phyloP scores from a whole-genome alignment of 2,113 vertebrate species.

The Chlorodrepanis virens region DNA sequence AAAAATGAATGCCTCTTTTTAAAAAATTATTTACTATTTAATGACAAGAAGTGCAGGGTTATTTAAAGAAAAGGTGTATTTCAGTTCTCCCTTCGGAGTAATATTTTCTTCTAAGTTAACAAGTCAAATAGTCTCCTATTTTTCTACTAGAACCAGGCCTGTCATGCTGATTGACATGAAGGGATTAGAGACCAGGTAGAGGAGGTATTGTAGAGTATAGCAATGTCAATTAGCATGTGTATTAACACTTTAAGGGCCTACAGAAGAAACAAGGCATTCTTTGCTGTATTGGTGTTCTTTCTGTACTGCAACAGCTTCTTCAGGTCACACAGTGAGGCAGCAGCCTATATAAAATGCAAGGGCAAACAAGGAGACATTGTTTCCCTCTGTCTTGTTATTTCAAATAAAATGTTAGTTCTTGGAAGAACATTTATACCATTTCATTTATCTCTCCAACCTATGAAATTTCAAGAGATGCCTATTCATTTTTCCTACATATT shows the following conservation, averaged over 20 bases:
- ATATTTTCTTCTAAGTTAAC: neutral
- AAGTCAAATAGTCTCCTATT: neutral
- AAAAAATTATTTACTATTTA: neutral
- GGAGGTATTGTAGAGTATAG: neutral
- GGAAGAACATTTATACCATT: neutral
- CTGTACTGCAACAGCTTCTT: neutral
- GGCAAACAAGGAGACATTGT: neutral
- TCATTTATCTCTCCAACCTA: neutral
- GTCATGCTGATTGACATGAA: neutral
- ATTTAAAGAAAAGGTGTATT: neutral
- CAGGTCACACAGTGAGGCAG: neutral
- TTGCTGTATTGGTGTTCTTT: neutral
- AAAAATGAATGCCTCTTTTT: neutral
- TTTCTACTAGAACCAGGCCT: neutral
- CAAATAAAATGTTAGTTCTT: neutral
- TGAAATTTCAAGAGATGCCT: neutral
- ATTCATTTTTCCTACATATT: constrained; percentile 33
- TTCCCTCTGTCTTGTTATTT: neutral
- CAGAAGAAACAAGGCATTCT: neutral
- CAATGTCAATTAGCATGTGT: neutral
- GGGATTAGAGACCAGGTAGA: neutral
- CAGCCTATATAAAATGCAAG: neutral
- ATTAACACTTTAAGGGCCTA: neutral
- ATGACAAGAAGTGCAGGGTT: neutral
- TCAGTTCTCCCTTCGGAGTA: neutral